Percentiles rank a stretch among this genome's conserved stretches.
phyloP scores from a whole-genome alignment of 2,113 vertebrate genomes.

The Semicossyphus pulcher region DNA sequence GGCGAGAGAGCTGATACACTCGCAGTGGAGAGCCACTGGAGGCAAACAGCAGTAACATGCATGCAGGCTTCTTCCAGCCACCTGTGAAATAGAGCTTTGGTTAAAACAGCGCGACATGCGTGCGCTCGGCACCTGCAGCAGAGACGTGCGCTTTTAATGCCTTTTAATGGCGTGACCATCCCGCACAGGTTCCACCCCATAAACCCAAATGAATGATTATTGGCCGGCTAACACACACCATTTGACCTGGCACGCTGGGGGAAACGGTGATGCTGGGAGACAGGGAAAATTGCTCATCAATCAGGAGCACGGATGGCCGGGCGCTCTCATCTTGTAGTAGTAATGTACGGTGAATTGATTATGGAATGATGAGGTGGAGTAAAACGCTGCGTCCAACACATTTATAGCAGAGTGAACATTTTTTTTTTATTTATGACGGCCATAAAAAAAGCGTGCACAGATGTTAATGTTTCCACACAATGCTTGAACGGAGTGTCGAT shows the following conservation, averaged over 20 bases:
- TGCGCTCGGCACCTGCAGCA: slow-evolving; percentile 31
- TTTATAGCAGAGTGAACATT: slow-evolving; percentile 50
- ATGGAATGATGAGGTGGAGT: slow-evolving; percentile 68
- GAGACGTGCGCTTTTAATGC: slow-evolving; percentile 52
- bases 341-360: slow-evolving; percentile 70
- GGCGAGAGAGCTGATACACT: slow-evolving; percentile 12
- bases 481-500: slow-evolving; percentile 13
- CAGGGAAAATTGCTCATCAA: slow-evolving; percentile 64
- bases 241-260: slow-evolving; percentile 59
- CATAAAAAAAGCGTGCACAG: slow-evolving; percentile 54
- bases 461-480: slow-evolving; percentile 59
- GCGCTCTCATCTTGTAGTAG: slow-evolving; percentile 44
- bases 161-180: slow-evolving; percentile 53
- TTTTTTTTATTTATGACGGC: slow-evolving; percentile 38
- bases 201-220: slow-evolving; percentile 66
- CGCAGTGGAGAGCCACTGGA: slow-evolving; percentile 4
- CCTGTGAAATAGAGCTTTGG: slow-evolving; percentile 59
- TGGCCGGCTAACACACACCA: slow-evolving; percentile 63
- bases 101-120: slow-evolving; percentile 46
- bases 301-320: slow-evolving; percentile 57
- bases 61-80: slow-evolving; percentile 31
- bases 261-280: slow-evolving; percentile 62
- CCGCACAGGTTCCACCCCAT: slow-evolving; percentile 65
- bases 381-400: slow-evolving; percentile 46
- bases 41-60: slow-evolving; percentile 35